These are phyloP conservation scores for Magallana angulata DNA, from an alignment of 1,140 invertebrate species.

Conservation along the genomic window DNA sequence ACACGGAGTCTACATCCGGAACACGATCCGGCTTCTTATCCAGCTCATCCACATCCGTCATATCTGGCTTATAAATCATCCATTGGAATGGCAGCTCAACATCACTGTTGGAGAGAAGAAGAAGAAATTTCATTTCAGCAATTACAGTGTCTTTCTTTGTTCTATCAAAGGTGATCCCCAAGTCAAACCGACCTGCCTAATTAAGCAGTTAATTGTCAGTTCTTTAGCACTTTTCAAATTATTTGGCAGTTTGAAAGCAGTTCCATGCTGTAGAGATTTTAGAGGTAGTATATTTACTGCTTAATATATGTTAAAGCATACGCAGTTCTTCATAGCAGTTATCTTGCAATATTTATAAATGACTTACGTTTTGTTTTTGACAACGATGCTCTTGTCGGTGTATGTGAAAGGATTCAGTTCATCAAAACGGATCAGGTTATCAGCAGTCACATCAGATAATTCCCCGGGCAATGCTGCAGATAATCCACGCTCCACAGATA, in stretches of 20 bases:
- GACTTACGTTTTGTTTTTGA: constrained; percentile 75
- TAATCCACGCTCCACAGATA: constrained; percentile 71
- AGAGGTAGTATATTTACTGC: no score
- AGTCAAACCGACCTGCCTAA: no score
- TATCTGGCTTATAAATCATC: constrained; percentile 77
- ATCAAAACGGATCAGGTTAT: constrained; percentile 76
- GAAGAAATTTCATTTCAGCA: not conserved
- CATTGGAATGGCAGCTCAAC: constrained; percentile 77
- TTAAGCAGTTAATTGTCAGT: no score
- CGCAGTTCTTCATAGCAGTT: no score
- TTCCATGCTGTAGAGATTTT: no score
- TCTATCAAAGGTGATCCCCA: no score
- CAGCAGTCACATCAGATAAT: constrained; percentile 70
- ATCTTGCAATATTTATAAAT: not conserved
- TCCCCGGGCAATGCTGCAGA: constrained; percentile 69
- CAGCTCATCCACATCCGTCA: constrained; percentile 53
- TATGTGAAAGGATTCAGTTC: constrained; percentile 78
- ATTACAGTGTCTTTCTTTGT: no score
- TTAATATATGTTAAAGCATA: no score
- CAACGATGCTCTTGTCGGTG: constrained; percentile 69
- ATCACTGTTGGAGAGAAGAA: constrained; percentile 64
- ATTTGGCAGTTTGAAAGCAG: no score
- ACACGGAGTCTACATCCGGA: constrained; percentile 73
- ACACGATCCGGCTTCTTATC: constrained; percentile 63
- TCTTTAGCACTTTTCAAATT: no score